These are phyloP conservation scores for Brachionichthys hirsutus DNA, from an alignment of 2,113 vertebrate species.

Conservation along the genomic window DNA sequence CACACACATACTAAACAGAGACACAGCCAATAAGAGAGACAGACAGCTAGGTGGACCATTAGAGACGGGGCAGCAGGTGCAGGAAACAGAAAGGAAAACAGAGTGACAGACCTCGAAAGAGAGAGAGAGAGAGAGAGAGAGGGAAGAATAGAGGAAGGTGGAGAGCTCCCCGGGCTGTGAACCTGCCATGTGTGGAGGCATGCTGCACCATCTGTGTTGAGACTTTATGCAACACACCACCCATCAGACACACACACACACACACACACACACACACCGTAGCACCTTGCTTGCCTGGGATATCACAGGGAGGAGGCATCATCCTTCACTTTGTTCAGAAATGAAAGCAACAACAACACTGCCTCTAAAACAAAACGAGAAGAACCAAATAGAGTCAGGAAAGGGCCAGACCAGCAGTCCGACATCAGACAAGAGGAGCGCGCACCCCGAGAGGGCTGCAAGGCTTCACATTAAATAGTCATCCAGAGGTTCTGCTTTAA, in stretches of 20 bases:
- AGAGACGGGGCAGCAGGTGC: constrained; percentile 36
- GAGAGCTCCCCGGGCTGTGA: constrained; percentile 37
- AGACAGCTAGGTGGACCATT: not conserved
- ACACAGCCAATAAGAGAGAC: constrained; percentile 19
- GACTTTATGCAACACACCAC: constrained; percentile 54
- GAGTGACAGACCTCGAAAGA: constrained; percentile 26
- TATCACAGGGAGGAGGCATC: constrained; percentile 18
- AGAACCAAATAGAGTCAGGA: too few relatives aligned
- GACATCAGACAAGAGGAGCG: too few relatives aligned
- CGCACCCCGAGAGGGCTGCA: too few relatives aligned
- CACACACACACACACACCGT: constrained; percentile 21
- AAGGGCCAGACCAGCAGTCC: too few relatives aligned
- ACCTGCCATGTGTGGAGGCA: constrained; percentile 49
- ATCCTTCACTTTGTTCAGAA: not conserved
- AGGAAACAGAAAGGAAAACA: constrained; percentile 28
- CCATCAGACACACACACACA: constrained; percentile 34
- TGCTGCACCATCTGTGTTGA: constrained; percentile 61
- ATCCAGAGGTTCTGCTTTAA: too few relatives aligned
- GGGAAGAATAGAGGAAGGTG: constrained; percentile 24
- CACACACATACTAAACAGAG: not conserved
- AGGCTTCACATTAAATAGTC: too few relatives aligned
- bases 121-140: constrained; percentile 12
- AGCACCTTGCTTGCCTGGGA: constrained; percentile 28
- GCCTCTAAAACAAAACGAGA: not conserved
- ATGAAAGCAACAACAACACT: constrained; percentile 19